Evolutionary conservation across 2,888 invertebrate genomes (phyloP), one percentile per base, ranked within the genome.

Genomic region (Ferdinandea cuprea): DNA sequence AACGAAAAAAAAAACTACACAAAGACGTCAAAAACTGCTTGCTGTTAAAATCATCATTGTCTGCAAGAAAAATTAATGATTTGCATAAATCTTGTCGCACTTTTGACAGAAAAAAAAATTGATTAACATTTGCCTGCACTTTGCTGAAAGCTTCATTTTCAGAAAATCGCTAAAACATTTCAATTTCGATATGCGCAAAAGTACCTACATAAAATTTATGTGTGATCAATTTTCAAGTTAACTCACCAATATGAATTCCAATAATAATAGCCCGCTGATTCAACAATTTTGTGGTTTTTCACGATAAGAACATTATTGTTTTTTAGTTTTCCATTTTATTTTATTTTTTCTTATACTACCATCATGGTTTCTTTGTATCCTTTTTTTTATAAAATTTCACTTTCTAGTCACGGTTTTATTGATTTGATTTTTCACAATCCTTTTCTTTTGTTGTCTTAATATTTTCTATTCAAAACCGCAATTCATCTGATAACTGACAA

Each of bases 211-310:
- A n/a, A n/a, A n/a, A n/a, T n/a, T 58, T 37, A 25, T 58, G 30
- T 48, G 59, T 15, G 42, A 59, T 48, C 4, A 63, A 66, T 37
- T 54, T 66, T 63, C 9, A 42, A 71, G 56, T 59, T 52, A 65
- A 81, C 80, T 81, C 80, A 81, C 80, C 80, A 65, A 52, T 76
- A 65, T 50, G 3, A 65, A 48, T 6, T 52, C 54, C 58, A 81
- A 74, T 54, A 71, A 52, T 58, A 44, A 80, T 74, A 74, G 69
- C 35, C 37, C 44, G 52, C 52, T 80, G 69, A 65, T 71, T 80
- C 37, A 65, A 40, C 44, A 17, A 19, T 8, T 13, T n/a, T 11
- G 59, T 42, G 2, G 48, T 50, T 42, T 46, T 77, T 46, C 61
- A 77, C 69, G 54, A 6, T 40, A 25, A 65, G 17, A 40, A 17